phyloP scores from a whole-genome alignment of 2,113 vertebrate species.

The Lagopus leucura region DNA sequence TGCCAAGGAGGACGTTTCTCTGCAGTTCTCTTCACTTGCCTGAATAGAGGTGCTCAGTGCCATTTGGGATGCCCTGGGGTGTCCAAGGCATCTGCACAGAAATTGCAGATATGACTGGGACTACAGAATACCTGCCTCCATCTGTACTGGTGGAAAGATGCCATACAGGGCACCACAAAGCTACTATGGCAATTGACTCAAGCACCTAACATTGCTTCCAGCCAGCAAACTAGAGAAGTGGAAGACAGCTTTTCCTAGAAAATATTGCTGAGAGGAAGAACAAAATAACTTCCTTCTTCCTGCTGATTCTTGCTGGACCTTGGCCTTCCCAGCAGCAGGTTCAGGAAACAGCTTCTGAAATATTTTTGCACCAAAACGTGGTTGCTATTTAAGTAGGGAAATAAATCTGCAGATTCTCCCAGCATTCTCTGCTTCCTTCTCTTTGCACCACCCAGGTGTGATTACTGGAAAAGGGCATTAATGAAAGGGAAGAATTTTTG shows the following conservation, averaged over 20 bases:
- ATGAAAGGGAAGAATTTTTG: neutral
- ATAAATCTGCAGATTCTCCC: neutral
- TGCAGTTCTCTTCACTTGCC: neutral
- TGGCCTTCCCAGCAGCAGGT: neutral
- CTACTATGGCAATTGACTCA: neutral
- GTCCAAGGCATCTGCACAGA: slow-evolving; percentile 28
- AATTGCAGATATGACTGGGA: neutral
- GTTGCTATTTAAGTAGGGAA: neutral
- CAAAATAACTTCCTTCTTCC: neutral
- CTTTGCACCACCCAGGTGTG: neutral
- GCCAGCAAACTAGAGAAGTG: neutral
- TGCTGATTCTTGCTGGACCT: neutral
- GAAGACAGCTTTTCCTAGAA: neutral
- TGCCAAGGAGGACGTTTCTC: slow-evolving; percentile 15
- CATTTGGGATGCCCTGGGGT: slow-evolving; percentile 26
- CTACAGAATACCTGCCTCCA: slow-evolving; percentile 17
- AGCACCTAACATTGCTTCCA: neutral
- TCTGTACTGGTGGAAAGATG: slow-evolving; percentile 38
- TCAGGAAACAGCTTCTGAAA: neutral
- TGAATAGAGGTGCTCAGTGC: neutral
- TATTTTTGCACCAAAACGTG: neutral
- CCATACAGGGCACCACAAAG: slow-evolving; percentile 13
- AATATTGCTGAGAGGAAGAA: neutral
- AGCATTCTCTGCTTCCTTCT: neutral
- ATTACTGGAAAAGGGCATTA: neutral